Evolutionary conservation across 2,113 vertebrate species (phyloP), one percentile per base, ranked within the genome.

Genomic region (Lichenostomus cassidix): DNA sequence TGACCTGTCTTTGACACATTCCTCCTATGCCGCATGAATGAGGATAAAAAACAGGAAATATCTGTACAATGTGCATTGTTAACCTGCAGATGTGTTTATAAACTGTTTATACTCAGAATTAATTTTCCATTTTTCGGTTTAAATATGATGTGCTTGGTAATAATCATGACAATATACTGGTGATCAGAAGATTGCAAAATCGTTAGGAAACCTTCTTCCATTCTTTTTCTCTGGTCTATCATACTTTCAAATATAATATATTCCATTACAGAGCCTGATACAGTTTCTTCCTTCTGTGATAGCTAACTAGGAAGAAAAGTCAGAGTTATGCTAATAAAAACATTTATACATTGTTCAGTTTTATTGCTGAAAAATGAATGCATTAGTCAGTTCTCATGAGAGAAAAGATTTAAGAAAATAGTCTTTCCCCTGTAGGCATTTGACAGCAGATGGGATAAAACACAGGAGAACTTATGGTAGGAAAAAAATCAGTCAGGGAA

Each of bases 31-130:
- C 55, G 53, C 41, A 59, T 4, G 73, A 80, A 87, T 71, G 60
- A 47, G 20, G 59, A 94, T 56, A 94, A 69, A 91, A 90, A 90
- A 96, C 76, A 96, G 96, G 96, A 97, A 97, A 96, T 63, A 42
- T 35, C 90, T 76, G 37, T 35, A 96, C 94, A 96, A 89, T 96
- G 91, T 68, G 69, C 88, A 87, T 91, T 91, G 93, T 97, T 90
- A 83, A 52, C 47, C 73, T 75, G 80, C 88, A 96, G 92, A 90
- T 92, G 84, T 56, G 55, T 75, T 94, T 69, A 92, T 78, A 77
- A 96, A 94, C 71, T 92, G 50, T 81, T 91, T 74, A 76, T 76
- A 85, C 41, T 44, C 52, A 87, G 74, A 76, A 90, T 71, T 91
- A 2, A 77, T 86, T 92, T 94, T 68, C 84, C 46, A 90, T 84